Base-by-base conservation (phyloP, 2,888 invertebrate genomes). In the Gasteruption jaculator region DNA sequence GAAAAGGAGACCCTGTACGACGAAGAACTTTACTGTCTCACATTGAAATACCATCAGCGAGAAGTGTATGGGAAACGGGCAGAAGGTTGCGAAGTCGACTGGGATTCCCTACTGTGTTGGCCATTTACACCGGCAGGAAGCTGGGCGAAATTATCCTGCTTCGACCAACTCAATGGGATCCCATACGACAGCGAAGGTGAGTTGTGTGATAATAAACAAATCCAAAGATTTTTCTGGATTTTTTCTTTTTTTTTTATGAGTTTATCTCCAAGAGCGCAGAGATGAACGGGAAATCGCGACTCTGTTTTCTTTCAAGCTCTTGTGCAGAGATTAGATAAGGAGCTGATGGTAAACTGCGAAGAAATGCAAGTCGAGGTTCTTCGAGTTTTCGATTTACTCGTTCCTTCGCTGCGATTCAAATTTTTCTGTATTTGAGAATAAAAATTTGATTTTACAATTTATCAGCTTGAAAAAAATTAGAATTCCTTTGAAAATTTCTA, bases 91-190 rank as follows among this genome's bases (percentile, higher is more conserved):
- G 78, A 79, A 41, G 79, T 82, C 25, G 79, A 79, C 53, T 87
- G 82, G 75, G 91, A 91, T 62, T 79, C 80, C 3, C 73, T 90
- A 43, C 74, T 88, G 22, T 92, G 91, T 68, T 92, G 91, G 92
- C 90, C 88, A 8, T 78, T 82, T 3, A 88, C 91, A 2, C 75
- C 79, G 1, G 78, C 80, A 47, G 84, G 83, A 49, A 78, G 81
- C 0, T 68, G 80, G 35, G 85, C 86, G 2, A 73, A 80, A 18
- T 78, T 90, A 51, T 81, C 83, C 33, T 92, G 92, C 68, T 86
- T 91, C 61, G 80, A 81, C 32, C 84, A 88, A 59, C 75, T 91
- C 43, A 78, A 83, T 53, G 87, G 86, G 45, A 80, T 90, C 42
- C 79, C 76, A 52, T 91, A 91, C 62, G 91, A 91, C 65, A 82